Base-by-base conservation (phyloP, 1,140 invertebrate species). In the Diabrotica undecimpunctata region DNA sequence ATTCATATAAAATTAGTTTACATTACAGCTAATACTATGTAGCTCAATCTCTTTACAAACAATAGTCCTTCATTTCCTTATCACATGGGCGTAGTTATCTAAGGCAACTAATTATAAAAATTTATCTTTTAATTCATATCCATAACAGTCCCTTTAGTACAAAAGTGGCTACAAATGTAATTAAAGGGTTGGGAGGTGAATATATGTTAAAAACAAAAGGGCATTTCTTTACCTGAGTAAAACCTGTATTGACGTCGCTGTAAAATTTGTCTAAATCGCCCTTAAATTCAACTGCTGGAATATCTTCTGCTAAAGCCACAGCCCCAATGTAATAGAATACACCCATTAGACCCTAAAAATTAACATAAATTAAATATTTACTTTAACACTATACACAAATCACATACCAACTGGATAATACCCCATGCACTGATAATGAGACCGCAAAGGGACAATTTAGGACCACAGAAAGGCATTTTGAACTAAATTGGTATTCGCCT, bases 401-500 rank as follows among this genome's bases (percentile, higher is more conserved):
- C 70, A 81, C 86, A 89, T 82, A 95, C 93, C 82, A 96, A 80
- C 83, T 95, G 93, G 61, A 96, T 83, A 72, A 96, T 90, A 70
- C 93, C 94, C 94, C 94, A 96, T 35, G 90, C 86, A 74, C 93
- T 95, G 64, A 96, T 81, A 54, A 96, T 87, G n/a, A 94, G 80
- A 54, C 93, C 92, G 77, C 93, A 96, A 37, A 95, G 86, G 62
- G 94, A 95, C 61, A 93, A 85, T 82, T 95, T 95, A 59, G 93
- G 93, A n/a, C 93, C 93, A 82, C 93, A 93, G 70, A 92, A 81
- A 72, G 89, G 87, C 90, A 92, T 90, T 77, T 78, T 84, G n/a
- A 51, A 25, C 25, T 25, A 61, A 60, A 57, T n/a, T 38, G 4
- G 25, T 36, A 7, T 7, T 13, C 14, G 6, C 54, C 14, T 37